Evolutionary conservation across 1,140 invertebrate genomes (phyloP), one percentile per base, ranked within the genome.

Genomic region (Phenacoccus solenopsis): DNA sequence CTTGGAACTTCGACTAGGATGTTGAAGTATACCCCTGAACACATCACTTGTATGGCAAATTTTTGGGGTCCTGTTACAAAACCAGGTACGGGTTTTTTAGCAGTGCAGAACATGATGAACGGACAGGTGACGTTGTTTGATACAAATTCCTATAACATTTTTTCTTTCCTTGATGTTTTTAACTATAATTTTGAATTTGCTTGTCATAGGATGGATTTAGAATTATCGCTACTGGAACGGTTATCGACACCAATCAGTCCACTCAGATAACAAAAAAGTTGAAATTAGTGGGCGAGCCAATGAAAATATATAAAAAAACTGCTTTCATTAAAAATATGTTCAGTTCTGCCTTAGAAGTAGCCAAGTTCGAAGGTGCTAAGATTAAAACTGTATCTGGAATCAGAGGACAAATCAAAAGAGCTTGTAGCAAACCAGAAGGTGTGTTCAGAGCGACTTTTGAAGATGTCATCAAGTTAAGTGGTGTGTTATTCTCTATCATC

Each of bases 271-370:
- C 98, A 72, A 99, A 99, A 77, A 99, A 99, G 79, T 79, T 99
- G 0, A 99, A 99, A 80, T 81, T 99, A 16, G 89, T 92, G 27
- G 98, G 98, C 5, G 84, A 86, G 68, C 96, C 98, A 0, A 78
- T 88, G 38, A 96, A 98, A 80, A 93, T 99, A 69, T 95, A 91
- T 77, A 96, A 96, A 75, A 99, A 99, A 76, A 98, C 96, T 0
- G 97, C 97, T 1, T 99, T 98, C 75, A 88, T 99, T 56, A 90
- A 97, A 82, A 93, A 84, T 28, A 99, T 99, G 98, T 99, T 99
- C 76, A 95, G 88, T 73, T 88, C 87, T 7, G 81, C 86, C 0
- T 79, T 99, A 10, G 98, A 99, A 82, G 95, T 98, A 1, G 93
- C 95, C 0, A 96, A 96, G 78, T 99, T 99, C 81, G 94, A 98